Evolutionary conservation across 1,140 invertebrate genomes (phyloP), one percentile per base, ranked within the genome.

Genomic region (Philotrypesis tridentata): DNA sequence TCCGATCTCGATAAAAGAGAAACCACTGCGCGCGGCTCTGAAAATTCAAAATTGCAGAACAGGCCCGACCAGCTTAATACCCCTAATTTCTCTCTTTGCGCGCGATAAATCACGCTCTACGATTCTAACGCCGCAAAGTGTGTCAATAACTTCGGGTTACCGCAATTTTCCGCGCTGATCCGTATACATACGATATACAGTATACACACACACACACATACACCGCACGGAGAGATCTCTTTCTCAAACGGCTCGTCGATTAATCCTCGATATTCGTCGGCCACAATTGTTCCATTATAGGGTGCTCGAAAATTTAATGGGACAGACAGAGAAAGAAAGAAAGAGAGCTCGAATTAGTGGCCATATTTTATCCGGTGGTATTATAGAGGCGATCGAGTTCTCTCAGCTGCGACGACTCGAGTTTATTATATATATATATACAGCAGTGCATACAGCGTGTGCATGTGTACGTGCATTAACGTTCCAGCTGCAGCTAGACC

Each of bases 201-300:
- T n/a, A n/a, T n/a, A n/a, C n/a, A n/a, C n/a, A n/a, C n/a, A n/a
- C n/a, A n/a, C n/a, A n/a, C n/a, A n/a, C n/a, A n/a, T n/a, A n/a
- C n/a, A n/a, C n/a, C n/a, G n/a, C n/a, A n/a, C n/a, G n/a, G n/a
- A n/a, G n/a, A n/a, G n/a, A n/a, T n/a, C n/a, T n/a, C n/a, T 17
- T 48, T 17, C 17, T 17, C 6, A 21, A 55, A 55, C 6, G n/a
- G 48, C 17, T 25, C 11, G 11, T 2, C 63, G 63, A 65, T 65
- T 65, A 65, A 65, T 65, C 25, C 25, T 29, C 63, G 63, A 65
- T 65, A 17, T 17, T 29, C 23, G 25, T 2, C 25, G 48, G 17
- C 23, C 27, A 65, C 67, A 70, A 70, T 70, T 70, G 67, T 29
- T 37, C 67, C 67, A 70, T 70, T 70, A 70, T 33, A 48, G 1